phyloP scores from a whole-genome alignment of 2,888 invertebrate species.

The Pharmacophagus antenor region DNA sequence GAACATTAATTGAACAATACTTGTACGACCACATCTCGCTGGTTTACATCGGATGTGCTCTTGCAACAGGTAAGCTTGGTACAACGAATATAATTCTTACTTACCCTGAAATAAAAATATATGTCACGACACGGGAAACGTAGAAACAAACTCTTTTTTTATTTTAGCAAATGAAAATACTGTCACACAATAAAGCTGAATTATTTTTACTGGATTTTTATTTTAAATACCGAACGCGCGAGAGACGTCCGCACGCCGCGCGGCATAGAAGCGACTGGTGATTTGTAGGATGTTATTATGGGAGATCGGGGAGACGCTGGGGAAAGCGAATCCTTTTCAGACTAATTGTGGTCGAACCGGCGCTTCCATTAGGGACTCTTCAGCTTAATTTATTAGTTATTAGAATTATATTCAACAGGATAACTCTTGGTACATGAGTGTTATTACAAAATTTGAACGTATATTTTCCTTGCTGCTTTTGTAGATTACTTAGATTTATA shows the following conservation, averaged over 20 bases:
- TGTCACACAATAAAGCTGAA: conserved; percentile 37
- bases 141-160: conserved; percentile 30
- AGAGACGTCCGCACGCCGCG: conserved; percentile 35
- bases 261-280: conserved; percentile 39
- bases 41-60: conserved; percentile 26
- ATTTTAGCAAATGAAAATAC: conserved; percentile 2
- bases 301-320: conserved; percentile 35
- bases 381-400: conserved; percentile 29
- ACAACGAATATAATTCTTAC: conserved; percentile 21
- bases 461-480: not conserved
- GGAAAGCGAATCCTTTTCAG: conserved; percentile 38
- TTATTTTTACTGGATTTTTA: conserved; percentile 31
- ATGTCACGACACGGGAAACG: not conserved
- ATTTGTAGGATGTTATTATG: conserved; percentile 38
- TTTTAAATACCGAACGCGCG: conserved; percentile 5
- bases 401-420: conserved; percentile 18
- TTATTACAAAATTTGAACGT: not conserved
- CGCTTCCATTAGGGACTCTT: conserved; percentile 22
- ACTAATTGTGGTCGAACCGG: conserved; percentile 32
- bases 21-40: conserved; percentile 16
- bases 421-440: not conserved
- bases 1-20: conserved; percentile 6
- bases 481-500: not conserved
- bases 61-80: conserved; percentile 37
- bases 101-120: conserved; percentile 34